Base-by-base conservation (phyloP, 2,113 vertebrate species). In the Oriolus oriolus region DNA sequence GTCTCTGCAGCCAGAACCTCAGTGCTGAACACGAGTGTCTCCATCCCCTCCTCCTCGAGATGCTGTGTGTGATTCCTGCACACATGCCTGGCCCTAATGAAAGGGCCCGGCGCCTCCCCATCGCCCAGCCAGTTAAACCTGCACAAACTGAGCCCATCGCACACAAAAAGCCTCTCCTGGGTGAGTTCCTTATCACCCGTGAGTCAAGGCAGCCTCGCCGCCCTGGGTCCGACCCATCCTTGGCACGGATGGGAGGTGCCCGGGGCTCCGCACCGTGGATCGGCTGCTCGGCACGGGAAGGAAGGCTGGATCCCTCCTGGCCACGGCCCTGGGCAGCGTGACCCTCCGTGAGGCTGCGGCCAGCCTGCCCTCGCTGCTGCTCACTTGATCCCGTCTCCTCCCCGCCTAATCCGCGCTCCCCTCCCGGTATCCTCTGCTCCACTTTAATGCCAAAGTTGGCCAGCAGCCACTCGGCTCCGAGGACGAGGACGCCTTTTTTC, bases 371-470 rank as follows among this genome's bases (percentile, higher is more conserved):
- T 75, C 3, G 18, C 82, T 20, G 79, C 85, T 87, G 95, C 92
- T 95, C 92, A 37, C 87, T 96, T 93, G 56, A 84, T 93, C 91
- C 90, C 21, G 2, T 89, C 93, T 45, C 89, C 39, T 77, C 69
- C 52, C n/a, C 2, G 8, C 37, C 68, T 95, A 85, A 93, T 91
- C 95, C 91, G 0, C 8, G 10, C 85, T 90, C 52, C 85, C 68
- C 84, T 89, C 94, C 94, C 84, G 52, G 39, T 42, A 79, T 83
- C 91, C 96, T 89, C 87, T 13, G 69, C 74, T 74, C 87, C 61
- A 6, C 68, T 66, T 61, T 96, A 90, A 94, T 96, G 96, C 96
- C 81, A 22, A 49, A 22, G 8, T 39, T 97, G 96, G 96, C 95
- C 27, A 30, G 33, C 84, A 59, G 96, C 96, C 96, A 96, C 81